phyloP scores from a whole-genome alignment of 2,888 invertebrate genomes.

The Amblyjoppa fuscipennis region DNA sequence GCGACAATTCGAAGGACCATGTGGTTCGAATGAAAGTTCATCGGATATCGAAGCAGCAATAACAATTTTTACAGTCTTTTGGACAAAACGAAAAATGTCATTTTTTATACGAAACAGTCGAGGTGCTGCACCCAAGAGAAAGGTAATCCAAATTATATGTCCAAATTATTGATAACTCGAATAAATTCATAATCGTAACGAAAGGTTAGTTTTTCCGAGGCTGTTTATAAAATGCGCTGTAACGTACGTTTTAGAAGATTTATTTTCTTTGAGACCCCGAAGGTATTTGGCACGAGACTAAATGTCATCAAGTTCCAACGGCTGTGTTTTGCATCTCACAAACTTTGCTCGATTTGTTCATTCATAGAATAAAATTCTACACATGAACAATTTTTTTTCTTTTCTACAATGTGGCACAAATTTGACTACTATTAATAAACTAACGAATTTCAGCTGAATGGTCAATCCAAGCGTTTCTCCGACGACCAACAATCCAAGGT shows the following conservation, averaged over 20 bases:
- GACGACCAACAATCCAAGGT: constrained; percentile 72
- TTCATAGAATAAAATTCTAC: no score
- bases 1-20: constrained; percentile 52
- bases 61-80: constrained; percentile 34
- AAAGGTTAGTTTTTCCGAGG: constrained; percentile 47
- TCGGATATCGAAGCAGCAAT: constrained; percentile 19
- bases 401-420: neutral
- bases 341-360: no score
- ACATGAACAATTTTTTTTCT: neutral
- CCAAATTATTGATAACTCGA: neutral
- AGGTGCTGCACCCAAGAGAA: constrained; percentile 75
- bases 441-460: constrained; percentile 69
- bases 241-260: neutral
- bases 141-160: constrained; percentile 71
- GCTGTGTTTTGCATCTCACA: no score
- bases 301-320: no score
- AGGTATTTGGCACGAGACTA: no score
- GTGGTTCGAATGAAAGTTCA: constrained; percentile 51
- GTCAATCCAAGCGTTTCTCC: constrained; percentile 57
- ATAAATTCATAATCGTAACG: neutral
- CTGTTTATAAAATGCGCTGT: constrained; percentile 29
- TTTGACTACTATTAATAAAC: neutral
- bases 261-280: no score
- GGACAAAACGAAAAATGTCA: constrained; percentile 74
- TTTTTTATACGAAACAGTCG: constrained; percentile 80